These are phyloP conservation scores for Pachypanchax playfairii DNA, from an alignment of 2,113 vertebrate genomes.

Conservation along the genomic window DNA sequence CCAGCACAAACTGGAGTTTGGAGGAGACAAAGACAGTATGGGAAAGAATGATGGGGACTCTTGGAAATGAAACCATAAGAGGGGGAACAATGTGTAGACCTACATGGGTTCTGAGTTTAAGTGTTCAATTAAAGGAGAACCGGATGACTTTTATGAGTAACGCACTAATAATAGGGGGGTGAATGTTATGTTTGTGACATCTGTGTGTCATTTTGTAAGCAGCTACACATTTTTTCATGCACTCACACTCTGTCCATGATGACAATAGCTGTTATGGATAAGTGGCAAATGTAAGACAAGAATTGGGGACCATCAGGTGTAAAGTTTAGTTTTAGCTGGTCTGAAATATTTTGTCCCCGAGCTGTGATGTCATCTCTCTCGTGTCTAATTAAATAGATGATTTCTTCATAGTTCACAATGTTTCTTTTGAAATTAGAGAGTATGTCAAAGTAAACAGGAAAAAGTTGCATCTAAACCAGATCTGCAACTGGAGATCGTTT, in stretches of 20 bases:
- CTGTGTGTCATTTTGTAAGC: conserved; percentile 21
- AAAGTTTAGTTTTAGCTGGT: not conserved
- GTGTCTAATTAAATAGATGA: no score
- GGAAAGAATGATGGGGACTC: conserved; percentile 44
- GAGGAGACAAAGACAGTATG: conserved; percentile 53
- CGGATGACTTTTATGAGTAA: conserved; percentile 37
- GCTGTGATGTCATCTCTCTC: no score
- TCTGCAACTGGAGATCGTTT: no score
- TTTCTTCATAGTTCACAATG: no score
- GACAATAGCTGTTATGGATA: conserved; percentile 14
- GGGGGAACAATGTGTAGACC: conserved; percentile 20
- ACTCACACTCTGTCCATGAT: conserved; percentile 13
- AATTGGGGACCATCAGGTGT: not conserved
- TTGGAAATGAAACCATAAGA: conserved; percentile 31
- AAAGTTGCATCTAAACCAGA: no score
- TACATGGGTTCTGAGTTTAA: conserved; percentile 37
- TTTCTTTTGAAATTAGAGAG: no score
- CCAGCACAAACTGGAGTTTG: conserved; percentile 48
- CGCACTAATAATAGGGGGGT: conserved; percentile 42
- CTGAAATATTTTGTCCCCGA: no score
- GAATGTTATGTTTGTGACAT: conserved; percentile 30
- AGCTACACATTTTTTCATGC: conserved; percentile 21
- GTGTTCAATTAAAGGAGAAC: conserved; percentile 18
- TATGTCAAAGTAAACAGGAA: no score
- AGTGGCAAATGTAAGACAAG: conserved; percentile 14